phyloP scores from a whole-genome alignment of 2,797 vertebrate species.

The Champsocephalus esox region DNA sequence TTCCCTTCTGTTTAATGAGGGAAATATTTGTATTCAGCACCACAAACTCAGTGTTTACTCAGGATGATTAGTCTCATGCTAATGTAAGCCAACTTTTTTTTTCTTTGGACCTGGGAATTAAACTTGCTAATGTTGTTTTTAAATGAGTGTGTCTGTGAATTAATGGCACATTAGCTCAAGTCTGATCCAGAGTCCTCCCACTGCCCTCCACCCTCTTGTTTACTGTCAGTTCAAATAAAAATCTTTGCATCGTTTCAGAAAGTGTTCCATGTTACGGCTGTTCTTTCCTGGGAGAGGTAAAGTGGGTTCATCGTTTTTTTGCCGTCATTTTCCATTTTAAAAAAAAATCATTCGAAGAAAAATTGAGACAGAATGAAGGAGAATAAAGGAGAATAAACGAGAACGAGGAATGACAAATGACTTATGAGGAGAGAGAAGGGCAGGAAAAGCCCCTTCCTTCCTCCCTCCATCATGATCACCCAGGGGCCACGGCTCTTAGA shows the following conservation, averaged over 20 bases:
- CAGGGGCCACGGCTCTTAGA: slow-evolving; percentile 35
- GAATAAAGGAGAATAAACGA: not conserved
- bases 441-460: slow-evolving; percentile 71
- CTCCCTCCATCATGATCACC: slow-evolving; percentile 56
- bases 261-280: slow-evolving; percentile 57
- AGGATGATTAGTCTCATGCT: slow-evolving; percentile 41
- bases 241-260: slow-evolving; percentile 45
- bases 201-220: slow-evolving; percentile 29
- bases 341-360: slow-evolving; percentile 20
- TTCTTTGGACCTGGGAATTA: slow-evolving; percentile 7
- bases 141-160: slow-evolving; percentile 55
- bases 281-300: slow-evolving; percentile 51
- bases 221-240: slow-evolving; percentile 43
- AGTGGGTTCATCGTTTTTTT: slow-evolving; percentile 44
- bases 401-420: slow-evolving; percentile 40
- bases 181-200: slow-evolving; percentile 30
- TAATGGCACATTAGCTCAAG: slow-evolving; percentile 57
- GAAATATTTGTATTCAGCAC: slow-evolving; percentile 68
- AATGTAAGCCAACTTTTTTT: slow-evolving; percentile 34
- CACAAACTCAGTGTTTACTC: slow-evolving; percentile 66
- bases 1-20: slow-evolving; percentile 56
- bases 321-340: slow-evolving; percentile 50
- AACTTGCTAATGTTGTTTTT: slow-evolving; percentile 56
- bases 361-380: slow-evolving; percentile 29
- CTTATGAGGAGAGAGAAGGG: slow-evolving; percentile 52